Conservation (phyloP, 2,888 invertebrate species). For the Tachina fera region DNA sequence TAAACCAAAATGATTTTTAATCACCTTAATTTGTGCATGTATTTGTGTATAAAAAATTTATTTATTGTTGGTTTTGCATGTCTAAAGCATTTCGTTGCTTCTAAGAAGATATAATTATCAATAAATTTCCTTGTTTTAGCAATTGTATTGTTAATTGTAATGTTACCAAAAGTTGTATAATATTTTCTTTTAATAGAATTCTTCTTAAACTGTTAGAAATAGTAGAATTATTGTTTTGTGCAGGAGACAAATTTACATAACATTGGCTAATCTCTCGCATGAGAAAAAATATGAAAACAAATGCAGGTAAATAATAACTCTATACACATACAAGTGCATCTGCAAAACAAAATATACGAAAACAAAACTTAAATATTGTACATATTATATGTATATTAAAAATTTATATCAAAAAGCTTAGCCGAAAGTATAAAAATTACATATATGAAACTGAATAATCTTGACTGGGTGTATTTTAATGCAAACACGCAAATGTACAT, state of each 20-base stretch:
- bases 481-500: not conserved
- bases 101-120: no score
- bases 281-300: not conserved
- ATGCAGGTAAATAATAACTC: not conserved
- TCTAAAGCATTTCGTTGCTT: no score
- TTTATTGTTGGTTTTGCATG: no score
- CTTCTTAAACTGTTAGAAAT: constrained; percentile 20
- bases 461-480: constrained; percentile 20
- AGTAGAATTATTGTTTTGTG: not conserved
- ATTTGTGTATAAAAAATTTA: no score
- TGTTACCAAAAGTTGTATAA: not conserved
- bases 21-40: no score
- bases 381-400: constrained; percentile 11
- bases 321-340: not conserved
- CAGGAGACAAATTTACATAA: constrained; percentile 23
- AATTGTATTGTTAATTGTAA: constrained; percentile 4
- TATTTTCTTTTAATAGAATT: constrained; percentile 21
- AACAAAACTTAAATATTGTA: not conserved
- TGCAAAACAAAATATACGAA: not conserved
- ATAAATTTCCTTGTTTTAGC: no score
- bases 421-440: constrained; percentile 24
- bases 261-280: not conserved
- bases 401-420: constrained; percentile 45
- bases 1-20: no score
- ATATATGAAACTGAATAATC: constrained; percentile 7